Conservation (phyloP, 2,113 vertebrate genomes). For the Ornithorhynchus anatinus region DNA sequence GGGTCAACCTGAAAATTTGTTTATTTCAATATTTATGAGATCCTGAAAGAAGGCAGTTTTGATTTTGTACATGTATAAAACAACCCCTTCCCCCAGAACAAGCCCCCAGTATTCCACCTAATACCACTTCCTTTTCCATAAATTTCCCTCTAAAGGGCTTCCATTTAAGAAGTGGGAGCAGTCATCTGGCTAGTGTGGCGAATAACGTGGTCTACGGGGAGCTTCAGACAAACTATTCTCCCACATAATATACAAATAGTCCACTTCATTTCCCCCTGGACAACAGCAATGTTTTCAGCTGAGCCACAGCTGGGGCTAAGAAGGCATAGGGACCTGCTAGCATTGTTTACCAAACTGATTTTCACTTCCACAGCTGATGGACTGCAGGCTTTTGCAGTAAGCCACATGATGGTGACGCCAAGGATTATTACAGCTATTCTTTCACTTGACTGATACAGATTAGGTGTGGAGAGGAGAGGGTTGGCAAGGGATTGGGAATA, state of each 20-base stretch:
- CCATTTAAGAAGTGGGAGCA: not conserved
- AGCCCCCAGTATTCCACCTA: not conserved
- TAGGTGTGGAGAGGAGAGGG: not conserved
- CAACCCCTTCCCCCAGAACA: no score
- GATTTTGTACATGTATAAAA: not conserved
- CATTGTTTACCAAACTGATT: slow-evolving; percentile 43
- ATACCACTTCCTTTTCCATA: slow-evolving; percentile 7
- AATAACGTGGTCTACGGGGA: not conserved
- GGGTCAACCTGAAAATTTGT: slow-evolving; percentile 8
- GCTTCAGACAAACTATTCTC: not conserved
- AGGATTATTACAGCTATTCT: not conserved
- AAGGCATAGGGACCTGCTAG: not conserved
- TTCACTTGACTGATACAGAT: not conserved
- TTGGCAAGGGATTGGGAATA: not conserved
- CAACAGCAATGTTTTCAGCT: slow-evolving; percentile 19
- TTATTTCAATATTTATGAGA: not conserved
- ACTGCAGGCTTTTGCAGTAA: not conserved
- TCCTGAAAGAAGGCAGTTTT: not conserved
- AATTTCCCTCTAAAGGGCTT: not conserved
- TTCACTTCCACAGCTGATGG: not conserved
- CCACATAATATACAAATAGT: not conserved
- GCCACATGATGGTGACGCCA: not conserved
- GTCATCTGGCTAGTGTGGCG: not conserved
- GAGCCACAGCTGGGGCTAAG: slow-evolving; percentile 66
- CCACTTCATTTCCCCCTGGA: slow-evolving; percentile 40